phyloP scores from a whole-genome alignment of 2,113 vertebrate genomes.

The Tupaia chinensis region DNA sequence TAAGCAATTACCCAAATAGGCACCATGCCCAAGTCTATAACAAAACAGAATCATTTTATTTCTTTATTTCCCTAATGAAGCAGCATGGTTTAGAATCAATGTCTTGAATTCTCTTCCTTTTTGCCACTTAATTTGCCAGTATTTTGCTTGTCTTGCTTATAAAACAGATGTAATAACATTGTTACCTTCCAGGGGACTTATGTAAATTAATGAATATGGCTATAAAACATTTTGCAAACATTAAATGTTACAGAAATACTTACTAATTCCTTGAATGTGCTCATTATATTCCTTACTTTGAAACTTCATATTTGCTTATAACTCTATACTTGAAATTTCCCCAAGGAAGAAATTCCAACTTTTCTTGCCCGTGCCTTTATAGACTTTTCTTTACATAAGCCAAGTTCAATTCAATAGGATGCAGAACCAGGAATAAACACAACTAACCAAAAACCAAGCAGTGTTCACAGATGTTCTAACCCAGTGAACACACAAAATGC shows the following conservation, averaged over 20 bases:
- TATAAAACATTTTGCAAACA: slow-evolving; percentile 80
- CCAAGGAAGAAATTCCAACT: slow-evolving; percentile 74
- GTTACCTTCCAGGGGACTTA: slow-evolving; percentile 75
- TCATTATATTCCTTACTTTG: slow-evolving; percentile 75
- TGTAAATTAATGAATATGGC: slow-evolving; percentile 74
- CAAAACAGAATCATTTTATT: slow-evolving; percentile 70
- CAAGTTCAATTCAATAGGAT: slow-evolving; percentile 38
- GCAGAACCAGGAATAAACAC: slow-evolving; percentile 61
- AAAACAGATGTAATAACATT: slow-evolving; percentile 80
- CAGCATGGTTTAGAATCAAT: slow-evolving; percentile 40
- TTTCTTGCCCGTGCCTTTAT: slow-evolving; percentile 63
- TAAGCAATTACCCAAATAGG: slow-evolving; percentile 38
- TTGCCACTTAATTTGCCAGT: slow-evolving; percentile 66
- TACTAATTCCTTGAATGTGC: slow-evolving; percentile 70
- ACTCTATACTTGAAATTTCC: slow-evolving; percentile 69
- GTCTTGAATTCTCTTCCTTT: slow-evolving; percentile 64
- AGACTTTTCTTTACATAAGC: slow-evolving; percentile 67
- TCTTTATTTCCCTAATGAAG: slow-evolving; percentile 60
- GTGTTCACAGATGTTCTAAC: slow-evolving; percentile 10
- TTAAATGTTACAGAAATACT: slow-evolving; percentile 75
- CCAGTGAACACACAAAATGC: background rate
- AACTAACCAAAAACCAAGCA: slow-evolving; percentile 29
- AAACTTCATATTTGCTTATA: slow-evolving; percentile 78
- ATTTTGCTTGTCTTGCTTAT: slow-evolving; percentile 70
- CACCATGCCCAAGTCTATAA: background rate